Evolutionary conservation across 2,797 vertebrate species (phyloP).

Genomic region (Sebastes vulpes): DNA sequence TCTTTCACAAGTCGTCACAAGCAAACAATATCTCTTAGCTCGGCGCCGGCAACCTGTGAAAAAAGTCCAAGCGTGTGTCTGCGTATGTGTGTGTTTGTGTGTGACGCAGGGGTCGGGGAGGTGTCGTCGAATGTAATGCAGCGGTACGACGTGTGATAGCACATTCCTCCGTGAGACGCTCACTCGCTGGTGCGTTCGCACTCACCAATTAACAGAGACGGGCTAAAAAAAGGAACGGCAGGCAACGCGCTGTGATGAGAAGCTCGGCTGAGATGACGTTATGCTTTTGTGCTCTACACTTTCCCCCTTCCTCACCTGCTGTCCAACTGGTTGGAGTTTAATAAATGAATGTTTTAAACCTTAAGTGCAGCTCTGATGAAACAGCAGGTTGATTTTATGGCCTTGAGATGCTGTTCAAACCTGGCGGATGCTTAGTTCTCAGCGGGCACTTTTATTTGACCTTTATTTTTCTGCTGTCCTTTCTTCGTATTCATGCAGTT

Average conservation of each 20-base stretch:
- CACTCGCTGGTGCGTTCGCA: conserved; percentile 62
- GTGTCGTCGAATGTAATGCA: conserved; percentile 59
- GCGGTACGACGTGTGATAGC: conserved; percentile 67
- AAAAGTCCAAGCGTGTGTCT: conserved; percentile 34
- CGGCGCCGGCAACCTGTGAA: conserved; percentile 52
- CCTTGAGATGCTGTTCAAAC: conserved; percentile 6
- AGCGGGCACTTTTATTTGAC: conserved; percentile 7
- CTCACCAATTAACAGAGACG: conserved; percentile 78
- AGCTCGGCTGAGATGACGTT: conserved; percentile 27
- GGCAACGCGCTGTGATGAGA: conserved; percentile 29
- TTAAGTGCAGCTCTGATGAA: background rate
- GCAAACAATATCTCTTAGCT: conserved; percentile 46
- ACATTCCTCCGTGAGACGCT: conserved; percentile 62
- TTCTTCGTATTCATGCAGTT: conserved; percentile 42
- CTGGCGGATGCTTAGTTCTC: background rate
- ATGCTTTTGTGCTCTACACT: conserved; percentile 1
- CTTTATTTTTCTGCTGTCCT: conserved; percentile 30
- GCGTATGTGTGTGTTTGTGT: background rate
- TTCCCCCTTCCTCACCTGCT: conserved; percentile 35
- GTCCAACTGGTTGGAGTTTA: background rate
- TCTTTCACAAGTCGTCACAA: conserved; percentile 63
- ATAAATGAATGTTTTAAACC: background rate
- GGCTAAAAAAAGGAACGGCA: conserved; percentile 71
- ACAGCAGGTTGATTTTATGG: background rate
- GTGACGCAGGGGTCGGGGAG: conserved; percentile 58